Percentiles rank a stretch among this genome's conserved stretches.
These are phyloP conservation scores for Cataglyphis livida DNA, from an alignment of 2,888 invertebrate genomes.

Conservation along the genomic window DNA sequence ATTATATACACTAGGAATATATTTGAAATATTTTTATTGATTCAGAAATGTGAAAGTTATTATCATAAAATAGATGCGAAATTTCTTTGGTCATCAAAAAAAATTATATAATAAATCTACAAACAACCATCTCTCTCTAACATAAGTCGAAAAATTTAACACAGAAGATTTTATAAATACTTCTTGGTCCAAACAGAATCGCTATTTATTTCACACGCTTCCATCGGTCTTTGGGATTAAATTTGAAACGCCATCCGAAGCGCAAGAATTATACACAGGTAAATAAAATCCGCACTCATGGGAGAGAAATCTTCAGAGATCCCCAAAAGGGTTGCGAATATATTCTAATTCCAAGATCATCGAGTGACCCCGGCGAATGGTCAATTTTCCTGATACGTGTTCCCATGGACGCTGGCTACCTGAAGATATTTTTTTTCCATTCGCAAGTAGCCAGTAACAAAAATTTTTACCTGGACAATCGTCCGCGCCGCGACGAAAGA, in stretches of 20 bases:
- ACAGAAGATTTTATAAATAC: background rate
- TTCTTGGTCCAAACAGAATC: background rate
- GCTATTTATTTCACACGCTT: constrained; percentile 21
- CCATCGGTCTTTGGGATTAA: background rate
- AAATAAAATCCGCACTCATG: constrained; percentile 12
- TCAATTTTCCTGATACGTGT: constrained; percentile 73
- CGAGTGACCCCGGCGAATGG: constrained; percentile 72
- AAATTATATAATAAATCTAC: background rate
- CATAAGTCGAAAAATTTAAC: background rate
- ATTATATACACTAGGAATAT: background rate
- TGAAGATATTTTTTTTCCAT: constrained; percentile 61
- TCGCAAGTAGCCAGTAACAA: constrained; percentile 23
- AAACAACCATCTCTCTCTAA: background rate
- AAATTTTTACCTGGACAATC: constrained; percentile 70
- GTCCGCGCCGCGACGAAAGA: constrained; percentile 31
- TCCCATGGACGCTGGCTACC: constrained; percentile 81
- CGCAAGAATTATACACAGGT: background rate
- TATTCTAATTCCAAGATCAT: constrained; percentile 73
- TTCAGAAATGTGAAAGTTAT: background rate
- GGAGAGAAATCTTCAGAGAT: constrained; percentile 29
- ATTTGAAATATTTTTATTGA: background rate
- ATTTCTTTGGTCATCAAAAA: background rate
- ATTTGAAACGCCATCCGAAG: background rate
- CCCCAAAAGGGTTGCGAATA: constrained; percentile 62
- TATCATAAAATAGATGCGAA: background rate